phyloP scores from a whole-genome alignment of 2,888 invertebrate genomes.

The Scotopteryx bipunctaria region DNA sequence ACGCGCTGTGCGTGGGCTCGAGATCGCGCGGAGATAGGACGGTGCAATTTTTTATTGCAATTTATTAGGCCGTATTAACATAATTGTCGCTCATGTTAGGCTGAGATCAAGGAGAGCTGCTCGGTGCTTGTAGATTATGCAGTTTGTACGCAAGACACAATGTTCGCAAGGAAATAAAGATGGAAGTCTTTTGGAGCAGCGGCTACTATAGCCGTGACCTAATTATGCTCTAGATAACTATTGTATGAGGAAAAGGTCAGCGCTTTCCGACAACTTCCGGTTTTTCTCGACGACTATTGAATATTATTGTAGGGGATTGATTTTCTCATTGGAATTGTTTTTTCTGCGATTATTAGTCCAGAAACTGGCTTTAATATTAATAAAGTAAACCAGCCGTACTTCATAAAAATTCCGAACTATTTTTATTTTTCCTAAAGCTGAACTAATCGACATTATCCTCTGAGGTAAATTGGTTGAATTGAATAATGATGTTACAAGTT shows the following conservation, averaged over 20 bases:
- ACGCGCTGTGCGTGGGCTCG: slow-evolving; percentile 38
- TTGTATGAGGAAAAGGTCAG: slow-evolving; percentile 4
- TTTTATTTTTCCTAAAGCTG: no score
- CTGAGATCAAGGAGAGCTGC: slow-evolving; percentile 34
- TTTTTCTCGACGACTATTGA: slow-evolving; percentile 6
- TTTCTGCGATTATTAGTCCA: no score
- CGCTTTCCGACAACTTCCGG: slow-evolving; percentile 7
- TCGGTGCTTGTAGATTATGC: slow-evolving; percentile 7
- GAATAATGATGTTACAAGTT: no score
- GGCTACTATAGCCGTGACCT: slow-evolving; percentile 9
- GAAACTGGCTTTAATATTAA: no score
- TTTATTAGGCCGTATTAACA: slow-evolving; percentile 38
- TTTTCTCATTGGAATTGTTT: not conserved
- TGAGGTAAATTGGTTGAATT: no score
- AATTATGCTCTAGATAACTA: slow-evolving; percentile 14
- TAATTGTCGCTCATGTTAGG: slow-evolving; percentile 33
- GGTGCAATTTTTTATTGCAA: slow-evolving; percentile 35
- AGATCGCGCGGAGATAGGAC: slow-evolving; percentile 24
- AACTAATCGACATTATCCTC: no score
- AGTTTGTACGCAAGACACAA: slow-evolving; percentile 7
- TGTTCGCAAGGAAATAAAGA: slow-evolving; percentile 6
- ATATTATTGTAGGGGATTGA: not conserved
- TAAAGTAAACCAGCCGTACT: no score
- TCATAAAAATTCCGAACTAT: no score
- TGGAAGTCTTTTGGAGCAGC: slow-evolving; percentile 1